phyloP scores from a whole-genome alignment of 92 coral and sea anemone genomes.

The Porites lobata region DNA sequence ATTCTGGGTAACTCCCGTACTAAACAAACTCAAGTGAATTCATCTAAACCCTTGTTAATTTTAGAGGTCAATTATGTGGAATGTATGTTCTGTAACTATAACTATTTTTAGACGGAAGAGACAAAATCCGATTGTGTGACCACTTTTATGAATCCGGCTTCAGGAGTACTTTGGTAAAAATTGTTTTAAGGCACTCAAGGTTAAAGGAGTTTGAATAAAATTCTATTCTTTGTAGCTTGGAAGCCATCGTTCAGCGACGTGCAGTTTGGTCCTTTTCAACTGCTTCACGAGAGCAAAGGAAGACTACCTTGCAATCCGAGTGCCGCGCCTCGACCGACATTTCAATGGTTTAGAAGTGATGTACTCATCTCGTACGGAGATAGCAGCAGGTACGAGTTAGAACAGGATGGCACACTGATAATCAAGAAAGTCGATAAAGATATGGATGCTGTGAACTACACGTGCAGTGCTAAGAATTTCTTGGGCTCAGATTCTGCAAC shows the following conservation, averaged over 20 bases:
- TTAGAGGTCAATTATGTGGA: too few relatives aligned
- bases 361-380: not conserved
- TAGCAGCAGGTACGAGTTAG: constrained; percentile 8
- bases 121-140: too few relatives aligned
- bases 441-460: constrained; percentile 26
- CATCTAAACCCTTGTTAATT: too few relatives aligned
- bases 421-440: constrained; percentile 32
- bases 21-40: too few relatives aligned
- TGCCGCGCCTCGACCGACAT: constrained; percentile 32
- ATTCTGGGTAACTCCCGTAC: too few relatives aligned
- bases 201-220: not conserved
- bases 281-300: constrained; percentile 21
- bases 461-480: constrained; percentile 34
- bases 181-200: not conserved
- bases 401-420: constrained; percentile 15
- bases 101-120: too few relatives aligned
- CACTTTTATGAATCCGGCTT: too few relatives aligned
- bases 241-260: constrained; percentile 17
- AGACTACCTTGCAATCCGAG: constrained; percentile 31
- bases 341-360: constrained; percentile 32
- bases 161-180: too few relatives aligned
- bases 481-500: constrained; percentile 20
- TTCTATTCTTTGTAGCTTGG: constrained; percentile 16
- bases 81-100: too few relatives aligned
- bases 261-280: constrained; percentile 26